phyloP scores from a whole-genome alignment of 2,797 vertebrate species.

The Echiichthys vipera region DNA sequence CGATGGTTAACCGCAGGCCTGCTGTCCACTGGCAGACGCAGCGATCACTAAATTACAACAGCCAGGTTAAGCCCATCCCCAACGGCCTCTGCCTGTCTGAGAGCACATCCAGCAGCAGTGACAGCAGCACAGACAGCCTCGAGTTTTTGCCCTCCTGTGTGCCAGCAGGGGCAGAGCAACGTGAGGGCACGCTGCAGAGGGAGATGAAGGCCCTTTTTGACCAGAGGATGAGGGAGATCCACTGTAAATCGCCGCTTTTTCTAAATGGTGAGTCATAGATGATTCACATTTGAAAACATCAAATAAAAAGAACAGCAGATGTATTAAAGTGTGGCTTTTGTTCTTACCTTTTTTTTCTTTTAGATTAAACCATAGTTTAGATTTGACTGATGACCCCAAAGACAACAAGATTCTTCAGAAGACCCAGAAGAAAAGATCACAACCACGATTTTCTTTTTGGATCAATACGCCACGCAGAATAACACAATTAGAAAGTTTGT shows the following conservation, averaged over 20 bases:
- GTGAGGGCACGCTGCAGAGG: slow-evolving; percentile 92
- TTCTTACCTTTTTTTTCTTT: background rate
- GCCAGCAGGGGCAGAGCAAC: slow-evolving; percentile 81
- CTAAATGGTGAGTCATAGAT: slow-evolving; percentile 80
- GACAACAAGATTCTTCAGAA: slow-evolving; percentile 8
- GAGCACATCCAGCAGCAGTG: slow-evolving; percentile 88
- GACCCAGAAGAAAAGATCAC: slow-evolving; percentile 2
- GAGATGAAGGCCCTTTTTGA: slow-evolving; percentile 96
- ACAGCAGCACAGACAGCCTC: slow-evolving; percentile 85
- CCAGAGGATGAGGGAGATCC: slow-evolving; percentile 94
- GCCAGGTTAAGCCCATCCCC: slow-evolving; percentile 75
- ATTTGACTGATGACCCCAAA: slow-evolving; percentile 29
- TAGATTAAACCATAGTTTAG: slow-evolving; percentile 52
- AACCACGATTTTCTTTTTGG: slow-evolving; percentile 6
- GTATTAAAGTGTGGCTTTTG: background rate
- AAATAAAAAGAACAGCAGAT: background rate
- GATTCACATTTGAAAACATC: background rate
- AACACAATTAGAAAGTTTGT: slow-evolving; percentile 39
- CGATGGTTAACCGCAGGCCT: slow-evolving; percentile 69
- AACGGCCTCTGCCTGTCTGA: slow-evolving; percentile 86
- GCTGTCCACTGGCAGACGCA: slow-evolving; percentile 77
- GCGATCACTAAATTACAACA: slow-evolving; percentile 72
- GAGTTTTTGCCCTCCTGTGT: slow-evolving; percentile 75
- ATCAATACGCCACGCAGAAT: background rate
- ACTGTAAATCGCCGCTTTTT: slow-evolving; percentile 93